Evolutionary conservation across 1,140 invertebrate genomes (phyloP), one percentile per base, ranked within the genome.

Genomic region (Rhagoletis pomonella): DNA sequence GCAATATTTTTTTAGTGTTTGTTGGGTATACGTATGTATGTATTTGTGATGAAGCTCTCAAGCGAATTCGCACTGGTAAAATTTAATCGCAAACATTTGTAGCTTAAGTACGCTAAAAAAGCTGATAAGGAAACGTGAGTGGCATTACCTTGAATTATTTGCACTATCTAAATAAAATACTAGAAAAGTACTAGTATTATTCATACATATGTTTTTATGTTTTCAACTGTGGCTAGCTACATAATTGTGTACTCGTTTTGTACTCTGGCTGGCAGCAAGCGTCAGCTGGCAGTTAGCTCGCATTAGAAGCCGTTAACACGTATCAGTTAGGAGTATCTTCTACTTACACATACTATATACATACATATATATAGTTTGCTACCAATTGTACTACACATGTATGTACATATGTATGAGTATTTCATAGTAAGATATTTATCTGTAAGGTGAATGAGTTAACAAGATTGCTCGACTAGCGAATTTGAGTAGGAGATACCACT

Each of bases 111-210:
- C 67, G 67, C 42, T 14, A 42, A 17, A 29, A 73, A 1, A 17
- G 1, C 67, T 73, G 42, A 73, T 73, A 73, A 73, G 67, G 14
- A n/a, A 44, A 73, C 67, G 39, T 14, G 67, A 44, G 7, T 44
- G 67, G 67, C 67, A 69, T 73, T 39, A 44, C 67, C 42, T 73
- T 73, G 67, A 44, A 73, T 73, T 73, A 14, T 73, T 73, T 44
- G 14, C 17, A 44, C 14, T 73, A n/a, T 4, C 42, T 73, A 73
- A 73, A 47, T 44, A 73, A 39, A 39, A 64, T 7, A 64, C n/a
- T 64, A 64, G 17, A 64, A 19, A 64, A 19, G 62, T 64, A 19
- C 29, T 64, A 9, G 62, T 64, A 19, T 64, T 39, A 12, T 42
- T 10, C 12, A 10, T 42, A 39, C 39, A 9, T 14, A 2, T 67